Evolutionary conservation across 2,888 invertebrate species (phyloP), one percentile per base, ranked within the genome.

Genomic region (Meghimatium bilineatum): DNA sequence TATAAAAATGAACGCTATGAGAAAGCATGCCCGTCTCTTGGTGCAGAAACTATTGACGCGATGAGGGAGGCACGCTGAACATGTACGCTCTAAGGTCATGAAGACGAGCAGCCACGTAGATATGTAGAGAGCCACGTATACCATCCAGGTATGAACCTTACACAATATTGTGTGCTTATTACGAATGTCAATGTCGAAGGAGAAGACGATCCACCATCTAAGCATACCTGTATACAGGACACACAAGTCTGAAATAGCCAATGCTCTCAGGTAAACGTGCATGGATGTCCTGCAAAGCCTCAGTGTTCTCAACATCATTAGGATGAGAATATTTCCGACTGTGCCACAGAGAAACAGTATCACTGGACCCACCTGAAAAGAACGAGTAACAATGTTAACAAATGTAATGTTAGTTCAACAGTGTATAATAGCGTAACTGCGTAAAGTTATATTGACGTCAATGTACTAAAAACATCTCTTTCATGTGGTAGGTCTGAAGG

Each of bases 51-150:
- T 56, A 79, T 85, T 88, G 12, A 89, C 89, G 1, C 80, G 85
- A 80, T 89, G 88, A 10, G 91, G 91, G 71, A 88, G 80, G 85
- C 90, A 91, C 8, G 89, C 88, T 0, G 89, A 88, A 12, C 90
- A 84, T 0, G 89, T 88, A n/a, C 91, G 67, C 71, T 91, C 91
- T 71, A 90, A 44, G 0, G 91, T 91, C 49, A 92, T 89, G n/a
- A 87, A 87, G 26, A 89, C 89, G 38, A 92, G 86, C 29, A 91
- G 88, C 92, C 92, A 92, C 0, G 90, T 88, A 2, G 91, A 90
- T 67, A 89, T 87, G 69, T 90, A 88, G 0, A 89, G 82, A 1
- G 89, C 85, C 38, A 86, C 87, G 77, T 91, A 91, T 10, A 90
- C 88, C 26, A 90, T 78, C 86, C 90, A 90, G 0, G 89, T 85